phyloP scores from a whole-genome alignment of 1,140 invertebrate species.

The Drosophila varians region DNA sequence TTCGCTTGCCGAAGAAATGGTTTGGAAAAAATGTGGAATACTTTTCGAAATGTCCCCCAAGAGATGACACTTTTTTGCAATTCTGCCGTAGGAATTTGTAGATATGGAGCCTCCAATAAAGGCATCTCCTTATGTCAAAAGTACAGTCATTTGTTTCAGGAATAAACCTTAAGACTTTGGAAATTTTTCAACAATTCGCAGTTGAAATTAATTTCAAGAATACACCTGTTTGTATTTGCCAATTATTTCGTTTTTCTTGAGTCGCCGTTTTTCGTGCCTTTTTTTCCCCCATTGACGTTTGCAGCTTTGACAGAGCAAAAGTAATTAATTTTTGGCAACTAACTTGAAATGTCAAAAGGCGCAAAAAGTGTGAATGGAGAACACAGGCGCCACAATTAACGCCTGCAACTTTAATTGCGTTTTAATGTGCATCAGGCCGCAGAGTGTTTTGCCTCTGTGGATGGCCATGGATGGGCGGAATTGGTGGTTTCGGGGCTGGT shows the following conservation, averaged over 20 bases:
- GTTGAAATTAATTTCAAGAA: conserved; percentile 16
- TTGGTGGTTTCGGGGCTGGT: conserved; percentile 3
- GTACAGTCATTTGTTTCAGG: no score
- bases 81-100: no score
- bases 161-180: no score
- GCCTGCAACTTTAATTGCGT: conserved; percentile 76
- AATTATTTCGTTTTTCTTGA: conserved; percentile 1
- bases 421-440: conserved; percentile 61
- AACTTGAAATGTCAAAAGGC: conserved; percentile 15
- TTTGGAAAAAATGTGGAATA: not conserved
- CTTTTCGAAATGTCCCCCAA: not conserved
- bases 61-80: no score
- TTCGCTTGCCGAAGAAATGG: not conserved
- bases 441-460: conserved; percentile 21
- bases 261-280: not conserved
- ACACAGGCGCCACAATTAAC: conserved; percentile 61
- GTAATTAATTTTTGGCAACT: conserved; percentile 69
- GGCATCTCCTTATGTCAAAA: no score
- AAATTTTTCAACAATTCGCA: not conserved
- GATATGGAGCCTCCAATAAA: no score
- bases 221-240: not conserved
- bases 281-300: not conserved
- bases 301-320: conserved; percentile 48
- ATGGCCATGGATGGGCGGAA: not conserved
- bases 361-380: conserved; percentile 6